Evolutionary conservation across 2,113 vertebrate species (phyloP), one percentile per base, ranked within the genome.

Genomic region (Pseudolaguvia tuberculata): DNA sequence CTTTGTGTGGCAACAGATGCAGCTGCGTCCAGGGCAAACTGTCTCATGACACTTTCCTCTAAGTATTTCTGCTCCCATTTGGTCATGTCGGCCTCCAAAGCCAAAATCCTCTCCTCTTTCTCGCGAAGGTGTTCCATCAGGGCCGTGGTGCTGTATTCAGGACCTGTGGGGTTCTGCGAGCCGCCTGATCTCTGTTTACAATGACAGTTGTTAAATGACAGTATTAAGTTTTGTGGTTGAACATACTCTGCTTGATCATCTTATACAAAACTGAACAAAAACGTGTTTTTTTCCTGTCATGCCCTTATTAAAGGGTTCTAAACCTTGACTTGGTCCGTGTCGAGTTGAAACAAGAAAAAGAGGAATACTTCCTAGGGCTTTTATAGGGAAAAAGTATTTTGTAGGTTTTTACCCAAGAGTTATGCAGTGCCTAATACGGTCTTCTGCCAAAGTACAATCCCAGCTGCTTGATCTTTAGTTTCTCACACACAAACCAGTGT

Each of bases 31-130:
- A 99, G 84, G 61, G 96, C 96, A 56, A 98, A 99, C 88, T 98
- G 96, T 76, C 97, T 93, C 97, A 99, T 99, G 81, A 98, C 96
- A 0, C 94, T 98, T 86, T 99, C 97, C 83, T 99, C 97, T 85
- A 99, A 88, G 82, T 98, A 99, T 17, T 99, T 99, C 88, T 99
- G 97, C 53, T 99, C 97, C 97, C 97, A 98, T 82, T 97, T 97
- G 70, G 96, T 99, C 96, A 98, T 98, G 88, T 99, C 97, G 0
- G 97, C 97, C 88, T 98, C 97, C 85, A 99, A 88, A 31, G 97
- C 97, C 45, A 98, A 89, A 79, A 99, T 98, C 29, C 95, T 88
- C 76, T 99, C 97, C 11, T 99, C 97, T 81, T 98, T 98, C 87
- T 99, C 97, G 0, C 97, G 88, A 45, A 99, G 91, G n/a, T 97